Base-by-base conservation (phyloP, 2,888 invertebrate species). In the Leistus spinibarbis region DNA sequence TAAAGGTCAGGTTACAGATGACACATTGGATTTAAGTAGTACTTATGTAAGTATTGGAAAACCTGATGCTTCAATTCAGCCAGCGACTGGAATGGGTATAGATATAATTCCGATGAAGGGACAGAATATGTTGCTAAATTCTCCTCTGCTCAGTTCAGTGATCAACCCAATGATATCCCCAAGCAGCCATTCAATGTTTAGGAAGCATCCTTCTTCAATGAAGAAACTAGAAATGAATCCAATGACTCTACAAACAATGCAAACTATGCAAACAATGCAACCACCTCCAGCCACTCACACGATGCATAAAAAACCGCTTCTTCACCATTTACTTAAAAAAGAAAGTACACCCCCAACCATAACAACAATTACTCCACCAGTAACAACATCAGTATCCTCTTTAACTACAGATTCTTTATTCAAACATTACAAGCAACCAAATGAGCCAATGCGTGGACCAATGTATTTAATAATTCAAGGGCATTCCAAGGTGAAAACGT, bases 401-500 rank as follows among this genome's bases (percentile, higher is more conserved):
- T 84, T 90, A 76, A 89, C 90, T 19, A 89, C 90, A 0, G 90
- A 91, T 82, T 87, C 90, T 0, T 83, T 90, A 13, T 90, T 91
- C 82, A 88, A 89, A 62, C 88, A 91, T 77, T 90, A 90, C 80
- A 90, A 90, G 80, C 88, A 90, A 78, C 89, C 91, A 0, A 85
- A 87, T 1, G 88, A 90, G 69, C 91, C 93, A 0, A 85, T 90
- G 0, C 82, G 86, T 71, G 89, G 90, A 0, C 91, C 91, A 0
- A 87, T 92, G 89, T 94, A 94, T 81, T 86, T 94, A 22, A 94
- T 95, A 24, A 94, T 94, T 79, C 93, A 95, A 84, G 94, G 94
- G 0, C 94, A 95, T 83, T 94, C 94, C 0, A 94, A 94, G 86
- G 94, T 95, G 0, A 94, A 94, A 86, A 94, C 93, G 0, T 95